Conservation (phyloP, 2,797 vertebrate species). For the Hyperoplus immaculatus region DNA sequence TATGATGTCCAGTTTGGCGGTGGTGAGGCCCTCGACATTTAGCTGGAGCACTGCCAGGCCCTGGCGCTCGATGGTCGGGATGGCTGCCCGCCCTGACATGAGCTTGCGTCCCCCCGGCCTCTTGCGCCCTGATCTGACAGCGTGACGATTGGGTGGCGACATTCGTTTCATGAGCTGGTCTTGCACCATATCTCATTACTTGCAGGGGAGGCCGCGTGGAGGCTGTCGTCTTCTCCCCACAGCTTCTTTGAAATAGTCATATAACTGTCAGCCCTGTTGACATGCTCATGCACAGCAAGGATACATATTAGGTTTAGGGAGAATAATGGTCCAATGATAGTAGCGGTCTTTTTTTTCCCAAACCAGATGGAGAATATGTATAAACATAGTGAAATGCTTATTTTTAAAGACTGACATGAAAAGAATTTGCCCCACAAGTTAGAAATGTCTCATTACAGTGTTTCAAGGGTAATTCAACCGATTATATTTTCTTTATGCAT, state of each 20-base stretch:
- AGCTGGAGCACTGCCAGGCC: no score
- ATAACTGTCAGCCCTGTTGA: conserved; percentile 1
- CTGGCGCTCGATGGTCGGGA: no score
- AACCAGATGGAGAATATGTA: not conserved
- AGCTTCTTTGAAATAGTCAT: conserved; percentile 7
- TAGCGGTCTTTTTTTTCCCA: not conserved
- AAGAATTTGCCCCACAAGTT: not conserved
- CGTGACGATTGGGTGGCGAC: no score
- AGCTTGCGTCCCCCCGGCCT: no score
- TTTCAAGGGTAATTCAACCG: conserved; percentile 37
- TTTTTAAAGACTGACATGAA: conserved; percentile 13
- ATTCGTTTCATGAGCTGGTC: no score
- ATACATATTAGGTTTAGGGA: not conserved
- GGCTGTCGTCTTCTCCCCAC: no score
- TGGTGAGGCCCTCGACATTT: no score
- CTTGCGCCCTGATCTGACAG: no score
- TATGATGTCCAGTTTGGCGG: no score
- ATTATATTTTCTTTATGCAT: conserved; percentile 40
- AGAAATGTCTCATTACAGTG: conserved; percentile 31
- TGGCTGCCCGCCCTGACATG: no score
- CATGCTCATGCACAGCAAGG: not conserved
- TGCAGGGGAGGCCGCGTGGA: no score
- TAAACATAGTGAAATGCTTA: conserved; percentile 1
- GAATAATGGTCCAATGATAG: not conserved
- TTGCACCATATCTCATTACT: no score